These are phyloP conservation scores for Synanthedon myopaeformis DNA, from an alignment of 2,888 invertebrate species.

Conservation along the genomic window DNA sequence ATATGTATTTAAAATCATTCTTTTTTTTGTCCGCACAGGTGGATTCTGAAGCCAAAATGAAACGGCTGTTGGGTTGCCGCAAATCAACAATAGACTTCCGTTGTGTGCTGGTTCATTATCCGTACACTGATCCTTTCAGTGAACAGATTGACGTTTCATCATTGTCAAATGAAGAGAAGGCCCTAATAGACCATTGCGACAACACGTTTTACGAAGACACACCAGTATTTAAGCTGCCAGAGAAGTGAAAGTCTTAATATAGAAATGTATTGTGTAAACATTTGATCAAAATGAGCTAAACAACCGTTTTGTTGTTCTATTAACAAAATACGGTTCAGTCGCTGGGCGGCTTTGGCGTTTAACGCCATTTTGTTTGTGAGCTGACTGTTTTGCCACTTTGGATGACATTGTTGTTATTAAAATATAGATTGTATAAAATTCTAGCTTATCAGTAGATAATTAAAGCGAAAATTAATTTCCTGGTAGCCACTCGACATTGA, in stretches of 20 bases:
- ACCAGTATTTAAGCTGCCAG: conserved; percentile 76
- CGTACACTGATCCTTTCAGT: conserved; percentile 57
- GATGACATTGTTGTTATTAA: too few species aligned
- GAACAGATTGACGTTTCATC: conserved; percentile 54
- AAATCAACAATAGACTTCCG: conserved; percentile 57
- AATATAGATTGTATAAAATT: too few species aligned
- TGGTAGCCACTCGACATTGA: too few species aligned
- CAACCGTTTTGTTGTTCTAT: conserved; percentile 5
- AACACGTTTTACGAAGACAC: conserved; percentile 73
- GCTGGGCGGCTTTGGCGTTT: conserved; percentile 28
- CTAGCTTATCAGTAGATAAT: too few species aligned
- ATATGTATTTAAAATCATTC: conserved; percentile 2
- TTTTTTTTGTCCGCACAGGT: conserved; percentile 40
- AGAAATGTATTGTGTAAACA: background rate
- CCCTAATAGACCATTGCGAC: conserved; percentile 76
- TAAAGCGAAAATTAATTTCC: too few species aligned
- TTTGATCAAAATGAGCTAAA: background rate
- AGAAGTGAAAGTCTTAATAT: conserved; percentile 54
- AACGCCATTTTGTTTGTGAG: conserved; percentile 1
- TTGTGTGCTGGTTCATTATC: conserved; percentile 69
- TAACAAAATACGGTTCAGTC: conserved; percentile 13
- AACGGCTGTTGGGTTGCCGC: conserved; percentile 55
- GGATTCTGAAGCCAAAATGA: conserved; percentile 66
- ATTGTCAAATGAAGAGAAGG: conserved; percentile 72
- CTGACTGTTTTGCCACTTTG: background rate